Evolutionary conservation across 2,113 vertebrate genomes (phyloP).

Genomic region (Phocoena sinus): DNA sequence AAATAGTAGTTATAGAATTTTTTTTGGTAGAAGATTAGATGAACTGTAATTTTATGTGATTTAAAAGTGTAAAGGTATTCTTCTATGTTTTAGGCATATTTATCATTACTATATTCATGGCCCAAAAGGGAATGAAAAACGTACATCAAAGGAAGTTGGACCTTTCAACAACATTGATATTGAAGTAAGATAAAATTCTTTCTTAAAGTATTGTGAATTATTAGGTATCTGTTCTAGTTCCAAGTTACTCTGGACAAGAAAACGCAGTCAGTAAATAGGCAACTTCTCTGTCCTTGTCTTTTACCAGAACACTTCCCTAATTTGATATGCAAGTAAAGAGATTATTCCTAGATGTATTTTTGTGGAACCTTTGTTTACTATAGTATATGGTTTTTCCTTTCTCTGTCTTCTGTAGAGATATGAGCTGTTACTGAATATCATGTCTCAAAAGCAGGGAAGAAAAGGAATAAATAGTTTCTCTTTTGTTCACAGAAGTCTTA

Average conservation of each 20-base stretch:
- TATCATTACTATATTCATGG: slow-evolving; percentile 98
- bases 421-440: neutral
- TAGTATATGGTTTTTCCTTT: neutral
- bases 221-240: neutral
- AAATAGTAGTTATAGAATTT: neutral
- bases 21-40: slow-evolving; percentile 17
- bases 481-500: slow-evolving; percentile 19
- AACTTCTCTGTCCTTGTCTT: neutral
- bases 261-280: neutral
- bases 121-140: slow-evolving; percentile 84
- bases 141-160: slow-evolving; percentile 46
- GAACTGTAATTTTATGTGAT: neutral
- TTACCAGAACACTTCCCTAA: slow-evolving; percentile 16
- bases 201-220: neutral
- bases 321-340: neutral
- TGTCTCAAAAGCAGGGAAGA: neutral
- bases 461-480: neutral
- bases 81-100: slow-evolving; percentile 86
- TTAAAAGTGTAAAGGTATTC: slow-evolving; percentile 40
- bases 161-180: slow-evolving; percentile 86
- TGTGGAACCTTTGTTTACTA: neutral
- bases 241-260: slow-evolving; percentile 9
- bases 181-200: slow-evolving; percentile 80
- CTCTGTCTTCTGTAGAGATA: neutral
- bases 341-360: neutral